A percentile compares a stretch with the other conserved stretches of the same genome.
Evolutionary conservation across 2,888 invertebrate genomes (phyloP).

Genomic region (Saturnia pavonia): DNA sequence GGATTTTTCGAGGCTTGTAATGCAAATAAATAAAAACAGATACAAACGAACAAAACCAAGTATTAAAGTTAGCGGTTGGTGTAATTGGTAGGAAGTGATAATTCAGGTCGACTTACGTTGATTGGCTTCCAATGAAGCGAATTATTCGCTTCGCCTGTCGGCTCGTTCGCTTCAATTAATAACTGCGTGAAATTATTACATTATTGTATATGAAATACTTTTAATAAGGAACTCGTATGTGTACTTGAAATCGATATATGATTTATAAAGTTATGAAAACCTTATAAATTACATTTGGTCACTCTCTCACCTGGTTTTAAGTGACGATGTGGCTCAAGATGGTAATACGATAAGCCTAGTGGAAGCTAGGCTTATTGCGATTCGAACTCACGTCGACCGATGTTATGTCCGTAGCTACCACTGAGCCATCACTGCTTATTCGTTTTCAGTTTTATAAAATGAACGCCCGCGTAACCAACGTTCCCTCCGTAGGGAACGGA

Average conservation of each 20-base stretch:
- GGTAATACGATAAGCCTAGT: too few species aligned
- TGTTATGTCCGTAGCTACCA: too few species aligned
- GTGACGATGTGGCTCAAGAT: too few species aligned
- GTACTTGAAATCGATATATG: not conserved
- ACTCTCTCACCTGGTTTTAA: too few species aligned
- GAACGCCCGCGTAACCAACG: too few species aligned
- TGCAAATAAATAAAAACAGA: not conserved
- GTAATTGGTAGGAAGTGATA: slow-evolving; percentile 10
- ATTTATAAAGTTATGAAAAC: not conserved
- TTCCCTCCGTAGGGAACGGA: too few species aligned
- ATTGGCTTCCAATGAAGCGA: slow-evolving; percentile 8
- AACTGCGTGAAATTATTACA: slow-evolving; percentile 1
- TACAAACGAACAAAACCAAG: not conserved
- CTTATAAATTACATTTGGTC: too few species aligned
- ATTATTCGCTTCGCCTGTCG: slow-evolving; percentile 3
- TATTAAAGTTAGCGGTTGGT: slow-evolving; percentile 5
- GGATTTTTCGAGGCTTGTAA: too few species aligned
- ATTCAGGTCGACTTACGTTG: slow-evolving; percentile 6
- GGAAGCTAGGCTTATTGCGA: too few species aligned
- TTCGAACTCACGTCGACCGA: too few species aligned
- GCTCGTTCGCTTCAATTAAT: slow-evolving; percentile 5
- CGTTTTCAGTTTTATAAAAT: too few species aligned
- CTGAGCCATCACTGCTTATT: too few species aligned
- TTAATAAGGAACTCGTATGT: not conserved
- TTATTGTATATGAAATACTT: not conserved